Evolutionary conservation across 1,140 invertebrate genomes (phyloP).

Genomic region (Eurosta solidaginis): DNA sequence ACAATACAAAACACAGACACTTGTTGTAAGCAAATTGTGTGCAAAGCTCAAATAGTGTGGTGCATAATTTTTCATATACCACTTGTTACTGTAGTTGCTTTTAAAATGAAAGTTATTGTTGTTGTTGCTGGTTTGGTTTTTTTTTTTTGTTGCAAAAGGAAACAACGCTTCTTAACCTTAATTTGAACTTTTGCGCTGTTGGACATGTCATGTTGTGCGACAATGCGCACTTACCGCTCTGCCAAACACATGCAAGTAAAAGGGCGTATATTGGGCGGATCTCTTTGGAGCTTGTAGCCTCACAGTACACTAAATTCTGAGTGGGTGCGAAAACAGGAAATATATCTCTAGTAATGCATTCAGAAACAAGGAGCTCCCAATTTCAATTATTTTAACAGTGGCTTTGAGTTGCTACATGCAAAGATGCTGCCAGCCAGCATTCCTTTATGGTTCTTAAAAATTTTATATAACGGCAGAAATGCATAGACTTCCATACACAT

Average conservation of each 20-base stretch:
- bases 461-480: no score
- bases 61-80: neutral
- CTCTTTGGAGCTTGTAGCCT: no score
- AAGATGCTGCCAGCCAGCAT: no score
- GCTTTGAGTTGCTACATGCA: no score
- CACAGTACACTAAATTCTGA: no score
- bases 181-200: constrained; percentile 30
- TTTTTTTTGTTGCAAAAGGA: neutral
- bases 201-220: constrained; percentile 15
- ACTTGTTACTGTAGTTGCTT: neutral
- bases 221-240: constrained; percentile 14
- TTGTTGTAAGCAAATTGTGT: constrained; percentile 5
- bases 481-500: no score
- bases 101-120: neutral
- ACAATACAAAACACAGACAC: neutral
- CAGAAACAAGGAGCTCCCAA: no score
- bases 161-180: constrained; percentile 19
- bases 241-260: neutral
- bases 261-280: no score
- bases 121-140: neutral
- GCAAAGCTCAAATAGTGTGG: neutral
- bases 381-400: no score
- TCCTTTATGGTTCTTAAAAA: no score
- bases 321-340: no score
- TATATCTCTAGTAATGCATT: no score